These are phyloP conservation scores for Neelides sp. DNA, from an alignment of 1,140 invertebrate genomes.

Conservation along the genomic window DNA sequence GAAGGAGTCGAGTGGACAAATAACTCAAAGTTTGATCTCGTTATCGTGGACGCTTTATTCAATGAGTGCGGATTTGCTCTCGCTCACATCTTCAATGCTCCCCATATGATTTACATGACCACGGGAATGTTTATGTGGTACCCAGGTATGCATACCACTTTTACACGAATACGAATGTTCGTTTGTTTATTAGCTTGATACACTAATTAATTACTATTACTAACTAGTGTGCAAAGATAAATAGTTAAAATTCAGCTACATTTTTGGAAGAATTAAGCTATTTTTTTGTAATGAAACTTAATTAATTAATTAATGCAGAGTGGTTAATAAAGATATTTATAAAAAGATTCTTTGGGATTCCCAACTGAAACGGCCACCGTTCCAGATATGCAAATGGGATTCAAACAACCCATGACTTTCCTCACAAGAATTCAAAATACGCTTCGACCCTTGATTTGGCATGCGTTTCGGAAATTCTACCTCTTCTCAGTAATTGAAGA, in stretches of 20 bases:
- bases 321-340: neutral
- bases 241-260: no score
- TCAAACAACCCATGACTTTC: constrained; percentile 11
- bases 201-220: no score
- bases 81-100: constrained; percentile 15
- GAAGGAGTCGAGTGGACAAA: constrained; percentile 10
- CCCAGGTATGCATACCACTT: no score
- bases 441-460: neutral
- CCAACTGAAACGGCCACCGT: constrained; percentile 18
- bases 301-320: neutral
- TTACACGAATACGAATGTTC: no score
- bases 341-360: constrained; percentile 18
- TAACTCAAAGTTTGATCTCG: constrained; percentile 15
- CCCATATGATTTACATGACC: constrained; percentile 15
- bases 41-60: constrained; percentile 23
- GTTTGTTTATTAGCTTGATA: no score
- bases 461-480: neutral
- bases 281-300: neutral
- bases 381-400: constrained; percentile 9
- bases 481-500: constrained; percentile 4
- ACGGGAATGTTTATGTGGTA: neutral
- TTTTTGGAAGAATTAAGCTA: no score
- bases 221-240: no score
- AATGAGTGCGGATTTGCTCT: constrained; percentile 26
- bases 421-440: constrained; percentile 7